These are phyloP conservation scores for Crossocerus cetratus DNA, from an alignment of 2,888 invertebrate genomes.

Conservation along the genomic window DNA sequence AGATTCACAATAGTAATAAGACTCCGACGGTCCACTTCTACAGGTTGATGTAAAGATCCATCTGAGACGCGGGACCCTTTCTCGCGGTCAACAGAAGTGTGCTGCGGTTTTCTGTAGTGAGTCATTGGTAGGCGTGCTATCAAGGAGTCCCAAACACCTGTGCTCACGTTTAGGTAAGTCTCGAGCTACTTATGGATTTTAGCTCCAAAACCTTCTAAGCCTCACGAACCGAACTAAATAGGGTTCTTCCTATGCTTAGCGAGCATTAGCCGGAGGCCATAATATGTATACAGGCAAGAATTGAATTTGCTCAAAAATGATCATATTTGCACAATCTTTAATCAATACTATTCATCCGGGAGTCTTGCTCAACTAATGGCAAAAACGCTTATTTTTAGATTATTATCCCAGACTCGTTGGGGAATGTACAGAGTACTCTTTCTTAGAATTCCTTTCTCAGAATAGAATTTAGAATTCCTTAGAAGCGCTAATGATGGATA, in stretches of 20 bases:
- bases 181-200: constrained; percentile 11
- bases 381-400: too few relatives aligned
- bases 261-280: neutral
- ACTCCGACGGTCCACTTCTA: neutral
- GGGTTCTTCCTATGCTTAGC: constrained; percentile 5
- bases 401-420: too few relatives aligned
- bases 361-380: too few relatives aligned
- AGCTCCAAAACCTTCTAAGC: constrained; percentile 27
- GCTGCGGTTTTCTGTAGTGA: constrained; percentile 47
- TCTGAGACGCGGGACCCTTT: constrained; percentile 34
- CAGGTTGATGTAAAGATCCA: constrained; percentile 12
- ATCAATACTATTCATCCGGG: neutral
- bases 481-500: too few relatives aligned
- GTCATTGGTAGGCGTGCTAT: constrained; percentile 58
- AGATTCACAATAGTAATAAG: too few relatives aligned
- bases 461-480: too few relatives aligned
- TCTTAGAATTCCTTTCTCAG: neutral
- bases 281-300: too few relatives aligned
- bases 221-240: neutral
- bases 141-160: constrained; percentile 54
- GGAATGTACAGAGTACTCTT: neutral
- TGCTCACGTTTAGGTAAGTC: constrained; percentile 36
- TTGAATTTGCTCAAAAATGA: neutral
- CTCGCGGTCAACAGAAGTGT: constrained; percentile 21
- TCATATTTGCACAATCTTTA: neutral